Percentiles rank a stretch among this genome's conserved stretches.
These are phyloP conservation scores for Arenaria interpres DNA, from an alignment of 2,113 vertebrate species.

Conservation along the genomic window DNA sequence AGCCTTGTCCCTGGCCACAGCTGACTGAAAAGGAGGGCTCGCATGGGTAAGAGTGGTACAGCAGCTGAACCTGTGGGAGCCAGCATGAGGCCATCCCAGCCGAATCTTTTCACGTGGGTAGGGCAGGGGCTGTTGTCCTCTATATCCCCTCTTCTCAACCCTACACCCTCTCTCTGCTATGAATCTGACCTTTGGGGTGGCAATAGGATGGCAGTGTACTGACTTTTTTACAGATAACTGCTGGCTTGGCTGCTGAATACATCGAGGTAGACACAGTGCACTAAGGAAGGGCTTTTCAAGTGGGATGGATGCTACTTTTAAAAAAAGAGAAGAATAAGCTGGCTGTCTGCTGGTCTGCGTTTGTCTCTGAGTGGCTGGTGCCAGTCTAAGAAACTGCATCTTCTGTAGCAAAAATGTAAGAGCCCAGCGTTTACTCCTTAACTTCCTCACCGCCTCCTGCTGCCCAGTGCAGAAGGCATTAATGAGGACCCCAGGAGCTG, in stretches of 20 bases:
- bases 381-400: background rate
- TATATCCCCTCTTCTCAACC: background rate
- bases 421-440: background rate
- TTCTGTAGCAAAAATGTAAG: background rate
- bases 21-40: background rate
- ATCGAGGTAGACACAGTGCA: background rate
- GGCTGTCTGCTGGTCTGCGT: background rate
- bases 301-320: background rate
- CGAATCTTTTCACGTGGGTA: background rate
- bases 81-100: background rate
- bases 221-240: background rate
- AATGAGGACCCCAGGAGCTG: background rate
- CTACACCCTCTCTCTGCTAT: background rate
- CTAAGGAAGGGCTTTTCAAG: background rate
- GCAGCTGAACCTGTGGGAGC: background rate
- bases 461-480: background rate
- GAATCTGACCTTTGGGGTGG: background rate
- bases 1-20: background rate
- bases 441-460: background rate
- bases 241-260: background rate
- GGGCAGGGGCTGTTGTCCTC: background rate
- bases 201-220: accelerated
- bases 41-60: accelerated
- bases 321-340: background rate
- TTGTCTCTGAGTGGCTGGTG: background rate